Evolutionary conservation across 1,140 invertebrate genomes (phyloP).

Genomic region (Caenorhabditis briggsae): DNA sequence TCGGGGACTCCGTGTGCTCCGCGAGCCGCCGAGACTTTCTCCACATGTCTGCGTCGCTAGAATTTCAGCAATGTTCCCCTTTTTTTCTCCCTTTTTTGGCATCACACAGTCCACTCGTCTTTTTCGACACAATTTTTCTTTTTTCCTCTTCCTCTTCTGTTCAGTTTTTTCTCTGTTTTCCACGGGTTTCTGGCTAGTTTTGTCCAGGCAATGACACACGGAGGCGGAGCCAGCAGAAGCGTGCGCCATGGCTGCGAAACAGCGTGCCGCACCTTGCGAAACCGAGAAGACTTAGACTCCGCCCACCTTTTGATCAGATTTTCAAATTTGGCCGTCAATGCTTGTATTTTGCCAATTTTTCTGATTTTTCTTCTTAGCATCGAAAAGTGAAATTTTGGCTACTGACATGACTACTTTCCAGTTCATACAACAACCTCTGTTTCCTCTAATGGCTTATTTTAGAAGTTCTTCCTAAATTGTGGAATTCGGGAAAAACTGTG

Average conservation of each 20-base stretch:
- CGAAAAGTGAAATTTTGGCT: background rate
- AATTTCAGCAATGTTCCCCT: background rate
- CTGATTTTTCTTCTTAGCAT: background rate
- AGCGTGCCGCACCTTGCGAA: constrained; percentile 10
- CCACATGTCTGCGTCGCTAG: constrained; percentile 7
- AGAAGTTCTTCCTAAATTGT: background rate
- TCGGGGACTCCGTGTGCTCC: constrained; percentile 46
- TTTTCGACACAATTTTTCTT: constrained; percentile 48
- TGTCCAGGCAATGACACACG: background rate
- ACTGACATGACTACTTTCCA: background rate
- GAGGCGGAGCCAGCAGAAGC: background rate
- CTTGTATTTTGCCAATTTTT: background rate
- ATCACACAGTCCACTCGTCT: constrained; percentile 21
- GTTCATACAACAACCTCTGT: no score
- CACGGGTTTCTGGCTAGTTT: constrained; percentile 18
- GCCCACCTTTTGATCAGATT: background rate
- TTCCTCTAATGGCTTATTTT: background rate
- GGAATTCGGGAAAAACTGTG: background rate
- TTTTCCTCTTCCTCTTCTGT: constrained; percentile 45
- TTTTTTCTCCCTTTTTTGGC: constrained; percentile 44
- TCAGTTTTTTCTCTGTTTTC: constrained; percentile 14
- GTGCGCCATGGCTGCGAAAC: background rate
- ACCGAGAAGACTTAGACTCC: background rate
- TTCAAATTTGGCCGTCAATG: background rate
- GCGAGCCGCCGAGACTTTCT: constrained; percentile 13